phyloP scores from a whole-genome alignment of 2,888 invertebrate species.

The Escarpia spicata region DNA sequence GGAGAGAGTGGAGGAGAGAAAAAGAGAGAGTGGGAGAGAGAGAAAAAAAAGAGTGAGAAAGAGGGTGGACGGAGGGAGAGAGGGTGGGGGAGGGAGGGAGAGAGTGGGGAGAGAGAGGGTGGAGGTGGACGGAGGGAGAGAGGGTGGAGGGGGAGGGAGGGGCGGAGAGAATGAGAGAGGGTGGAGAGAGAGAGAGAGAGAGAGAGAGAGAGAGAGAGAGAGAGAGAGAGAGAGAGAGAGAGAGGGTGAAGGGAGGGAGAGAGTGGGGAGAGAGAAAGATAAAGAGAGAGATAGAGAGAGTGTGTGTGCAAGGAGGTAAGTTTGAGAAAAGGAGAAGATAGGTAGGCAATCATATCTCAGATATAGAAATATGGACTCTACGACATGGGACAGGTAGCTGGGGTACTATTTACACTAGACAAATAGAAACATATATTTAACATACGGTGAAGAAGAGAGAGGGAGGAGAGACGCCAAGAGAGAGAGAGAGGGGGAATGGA shows the following conservation, averaged over 20 bases:
- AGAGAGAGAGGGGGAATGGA: too few relatives aligned
- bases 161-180: not conserved
- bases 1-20: not conserved
- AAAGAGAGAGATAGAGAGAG: not conserved
- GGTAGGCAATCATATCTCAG: not conserved
- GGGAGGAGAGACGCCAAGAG: too few relatives aligned
- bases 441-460: too few relatives aligned
- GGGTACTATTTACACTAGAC: too few relatives aligned
- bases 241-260: not conserved
- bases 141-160: not conserved
- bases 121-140: not conserved
- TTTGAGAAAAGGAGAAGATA: not conserved
- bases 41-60: not conserved
- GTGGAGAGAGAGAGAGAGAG: not conserved
- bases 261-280: not conserved
- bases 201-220: not conserved
- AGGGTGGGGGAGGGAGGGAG: not conserved
- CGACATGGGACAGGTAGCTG: too few relatives aligned
- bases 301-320: not conserved
- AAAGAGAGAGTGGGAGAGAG: not conserved
- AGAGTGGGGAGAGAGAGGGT: not conserved
- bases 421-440: too few relatives aligned
- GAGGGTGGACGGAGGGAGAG: not conserved
- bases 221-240: not conserved
- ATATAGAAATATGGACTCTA: not conserved